Evolutionary conservation across 2,797 vertebrate species (phyloP), one percentile per base, ranked within the genome.

Genomic region (Darevskia nairensis): DNA sequence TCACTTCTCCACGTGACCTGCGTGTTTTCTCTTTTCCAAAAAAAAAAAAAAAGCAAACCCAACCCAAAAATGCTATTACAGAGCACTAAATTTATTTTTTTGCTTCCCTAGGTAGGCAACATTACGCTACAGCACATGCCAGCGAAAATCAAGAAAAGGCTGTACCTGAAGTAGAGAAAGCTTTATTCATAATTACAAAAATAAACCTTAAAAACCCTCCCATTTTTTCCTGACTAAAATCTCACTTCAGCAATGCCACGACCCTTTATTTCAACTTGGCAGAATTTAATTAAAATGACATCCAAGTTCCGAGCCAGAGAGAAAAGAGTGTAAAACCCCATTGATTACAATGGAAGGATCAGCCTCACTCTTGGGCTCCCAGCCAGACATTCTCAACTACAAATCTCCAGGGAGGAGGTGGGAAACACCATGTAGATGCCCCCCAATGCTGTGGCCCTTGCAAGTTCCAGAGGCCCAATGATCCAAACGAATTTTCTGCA

Each of bases 81-180:
- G 17, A 41, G 41, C 21, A 32, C 44, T 72, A 72, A 72, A 50
- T 17, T 74, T 25, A 55, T 66, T 29, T 10, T 66, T 80, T 71
- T 90, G 86, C 90, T 86, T 64, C 84, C 85, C 79, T 7, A 89
- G 72, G 90, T 50, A 86, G 91, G 91, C 94, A 94, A 92, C 88
- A 85, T 89, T 92, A 92, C 89, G 89, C 89, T 94, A 90, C 86
- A 94, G 90, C 83, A 80, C 90, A 88, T 79, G 92, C 89, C 89
- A 92, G 89, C 91, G 50, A 93, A 94, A 94, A 82, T 82, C 77
- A 95, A 91, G 84, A 94, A 92, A 80, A 93, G 90, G 89, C 77
- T 91, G 94, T 91, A 92, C 89, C 69, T 69, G 92, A 95, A 96
- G 95, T 92, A 94, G 50, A 92, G 91, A 90, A 94, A 90, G 93